Evolutionary conservation across 2,113 vertebrate genomes (phyloP), one percentile per base, ranked within the genome.

Genomic region (Struthidea cinerea): DNA sequence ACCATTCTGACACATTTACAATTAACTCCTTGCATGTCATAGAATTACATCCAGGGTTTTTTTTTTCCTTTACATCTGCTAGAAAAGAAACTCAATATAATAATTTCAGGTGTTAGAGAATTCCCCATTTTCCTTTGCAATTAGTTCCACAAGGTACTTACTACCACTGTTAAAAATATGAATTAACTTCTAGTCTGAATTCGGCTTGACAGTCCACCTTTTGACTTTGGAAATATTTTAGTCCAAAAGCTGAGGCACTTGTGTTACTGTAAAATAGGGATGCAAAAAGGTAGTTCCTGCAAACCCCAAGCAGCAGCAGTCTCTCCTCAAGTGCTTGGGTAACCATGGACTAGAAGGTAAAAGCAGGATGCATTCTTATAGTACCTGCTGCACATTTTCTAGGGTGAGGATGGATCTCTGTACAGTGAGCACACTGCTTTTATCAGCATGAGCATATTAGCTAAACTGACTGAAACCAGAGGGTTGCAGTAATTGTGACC

Each of bases 11-110:
- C 7, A 10, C n/a, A 53, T 53, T 76, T 83, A 56, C 27, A 64
- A 50, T 57, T 0, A 80, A 17, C 4, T 33, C 63, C 28, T 50
- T 85, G 14, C 17, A 35, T 6, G 5, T 27, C 7, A 61, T 6
- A 57, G 19, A 76, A 79, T 52, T 89, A 42, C 10, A 75, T 16
- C 5, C 4, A n/a, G 10, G 3, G 2, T 1, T 0, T 28, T 30
- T 50, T 76, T 90, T 84, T 26, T n/a, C n/a, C 24, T 82, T 39
- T 39, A 44, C 8, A 13, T 27, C 7, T 76, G 5, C 52, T 82
- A 75, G 52, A 67, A 70, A 81, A 64, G 4, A 81, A 74, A 52
- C 6, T 49, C 22, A 60, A 27, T 68, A 21, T 39, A 78, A 75
- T 49, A 7, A 87, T 71, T 82, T 68, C 37, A 69, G 26, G 7